Conservation (phyloP, 1,140 invertebrate genomes). For the Solen grandis region DNA sequence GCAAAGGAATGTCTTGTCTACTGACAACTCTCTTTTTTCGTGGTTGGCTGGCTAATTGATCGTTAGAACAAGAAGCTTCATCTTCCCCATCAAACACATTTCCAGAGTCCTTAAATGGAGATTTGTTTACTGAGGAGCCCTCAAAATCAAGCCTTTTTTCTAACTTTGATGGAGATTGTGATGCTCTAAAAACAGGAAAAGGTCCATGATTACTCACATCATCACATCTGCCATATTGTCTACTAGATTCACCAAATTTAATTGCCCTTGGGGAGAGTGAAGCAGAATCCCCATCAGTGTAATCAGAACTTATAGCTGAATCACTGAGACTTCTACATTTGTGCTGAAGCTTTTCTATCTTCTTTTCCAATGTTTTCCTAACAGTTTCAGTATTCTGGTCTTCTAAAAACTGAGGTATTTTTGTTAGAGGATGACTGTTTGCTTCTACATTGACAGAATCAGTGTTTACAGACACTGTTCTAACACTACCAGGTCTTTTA, state of each 20-base stretch:
- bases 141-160: background rate
- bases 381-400: conserved; percentile 49
- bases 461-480: conserved; percentile 64
- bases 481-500: conserved; percentile 33
- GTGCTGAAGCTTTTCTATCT: conserved; percentile 64
- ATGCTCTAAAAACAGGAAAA: background rate
- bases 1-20: no score
- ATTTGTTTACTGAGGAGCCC: conserved; percentile 34
- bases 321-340: conserved; percentile 72
- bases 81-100: conserved; percentile 71
- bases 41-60: no score
- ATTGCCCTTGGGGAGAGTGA: conserved; percentile 67
- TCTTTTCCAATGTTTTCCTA: conserved; percentile 65
- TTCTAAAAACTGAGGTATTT: conserved; percentile 19
- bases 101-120: conserved; percentile 68
- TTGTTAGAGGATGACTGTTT: conserved; percentile 23
- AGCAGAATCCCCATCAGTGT: conserved; percentile 73
- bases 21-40: no score
- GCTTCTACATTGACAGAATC: conserved; percentile 27
- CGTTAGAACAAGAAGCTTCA: no score
- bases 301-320: conserved; percentile 79
- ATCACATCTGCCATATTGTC: no score
- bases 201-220: background rate
- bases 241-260: no score
- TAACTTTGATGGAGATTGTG: conserved; percentile 10